phyloP scores from a whole-genome alignment of 2,113 vertebrate genomes.

The Ginglymostoma cirratum region DNA sequence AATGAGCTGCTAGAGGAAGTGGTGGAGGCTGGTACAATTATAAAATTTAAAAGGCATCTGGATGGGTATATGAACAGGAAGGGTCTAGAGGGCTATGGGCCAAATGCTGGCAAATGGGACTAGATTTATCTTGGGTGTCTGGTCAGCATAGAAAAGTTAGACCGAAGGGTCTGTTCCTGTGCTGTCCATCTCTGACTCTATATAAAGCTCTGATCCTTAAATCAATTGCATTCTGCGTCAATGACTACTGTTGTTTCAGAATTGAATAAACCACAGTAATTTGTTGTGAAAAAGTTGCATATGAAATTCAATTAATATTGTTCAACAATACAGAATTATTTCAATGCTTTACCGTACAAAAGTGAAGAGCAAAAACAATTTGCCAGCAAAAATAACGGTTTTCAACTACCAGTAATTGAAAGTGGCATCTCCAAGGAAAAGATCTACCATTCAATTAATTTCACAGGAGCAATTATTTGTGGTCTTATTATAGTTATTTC shows the following conservation, averaged over 20 bases:
- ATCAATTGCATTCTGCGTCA: not conserved
- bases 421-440: not conserved
- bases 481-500: not conserved
- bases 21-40: no score
- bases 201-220: not conserved
- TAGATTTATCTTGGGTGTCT: no score
- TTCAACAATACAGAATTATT: not conserved
- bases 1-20: no score
- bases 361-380: not conserved
- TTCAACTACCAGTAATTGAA: not conserved
- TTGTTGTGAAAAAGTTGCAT: not conserved
- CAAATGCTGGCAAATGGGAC: no score
- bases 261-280: not conserved
- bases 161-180: no score
- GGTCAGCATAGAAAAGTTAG: no score
- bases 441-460: not conserved
- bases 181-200: no score
- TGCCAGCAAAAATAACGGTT: not conserved
- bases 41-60: no score
- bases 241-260: not conserved
- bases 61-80: no score
- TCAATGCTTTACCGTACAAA: not conserved
- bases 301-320: constrained; percentile 8
- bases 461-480: not conserved
- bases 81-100: no score